A percentile compares a stretch with the other conserved stretches of the same genome.
phyloP scores from a whole-genome alignment of 2,797 vertebrate species.

The Chromobotia macracanthus region DNA sequence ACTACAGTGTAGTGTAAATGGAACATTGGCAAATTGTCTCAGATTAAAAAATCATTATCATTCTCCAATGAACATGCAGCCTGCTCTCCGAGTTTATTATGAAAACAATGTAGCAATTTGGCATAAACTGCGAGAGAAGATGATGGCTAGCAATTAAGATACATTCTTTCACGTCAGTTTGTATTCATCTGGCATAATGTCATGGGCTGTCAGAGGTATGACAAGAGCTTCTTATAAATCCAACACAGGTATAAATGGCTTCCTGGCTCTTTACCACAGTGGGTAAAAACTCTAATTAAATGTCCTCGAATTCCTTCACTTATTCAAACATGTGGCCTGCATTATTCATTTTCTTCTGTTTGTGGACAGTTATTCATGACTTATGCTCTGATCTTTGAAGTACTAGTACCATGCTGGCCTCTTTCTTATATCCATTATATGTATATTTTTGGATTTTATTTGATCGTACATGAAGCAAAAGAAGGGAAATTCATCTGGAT shows the following conservation, averaged over 20 bases:
- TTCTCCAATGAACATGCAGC: slow-evolving; percentile 73
- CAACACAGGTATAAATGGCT: slow-evolving; percentile 40
- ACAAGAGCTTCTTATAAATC: slow-evolving; percentile 50
- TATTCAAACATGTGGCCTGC: slow-evolving; percentile 10
- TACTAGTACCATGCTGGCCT: slow-evolving; percentile 9
- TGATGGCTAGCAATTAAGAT: slow-evolving; percentile 57
- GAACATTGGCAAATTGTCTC: slow-evolving; percentile 70
- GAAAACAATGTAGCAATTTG: slow-evolving; percentile 66
- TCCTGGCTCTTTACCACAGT: slow-evolving; percentile 32
- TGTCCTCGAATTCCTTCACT: slow-evolving; percentile 11
- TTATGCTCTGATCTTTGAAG: slow-evolving; percentile 29
- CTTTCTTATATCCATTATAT: slow-evolving; percentile 36
- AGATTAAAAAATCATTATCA: slow-evolving; percentile 78
- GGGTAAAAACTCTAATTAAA: slow-evolving; percentile 44
- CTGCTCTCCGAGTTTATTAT: slow-evolving; percentile 67
- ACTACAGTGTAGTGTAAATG: slow-evolving; percentile 64
- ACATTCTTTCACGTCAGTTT: slow-evolving; percentile 30
- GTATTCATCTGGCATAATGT: slow-evolving; percentile 31
- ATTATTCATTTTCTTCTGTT: slow-evolving; percentile 29
- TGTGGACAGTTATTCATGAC: neutral
- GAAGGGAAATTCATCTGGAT: slow-evolving; percentile 34
- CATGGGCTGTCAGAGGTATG: slow-evolving; percentile 19
- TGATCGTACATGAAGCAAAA: slow-evolving; percentile 41
- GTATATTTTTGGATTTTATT: slow-evolving; percentile 38
- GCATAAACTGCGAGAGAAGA: slow-evolving; percentile 69